phyloP scores from a whole-genome alignment of 2,113 vertebrate genomes.

The Calidris pugnax region DNA sequence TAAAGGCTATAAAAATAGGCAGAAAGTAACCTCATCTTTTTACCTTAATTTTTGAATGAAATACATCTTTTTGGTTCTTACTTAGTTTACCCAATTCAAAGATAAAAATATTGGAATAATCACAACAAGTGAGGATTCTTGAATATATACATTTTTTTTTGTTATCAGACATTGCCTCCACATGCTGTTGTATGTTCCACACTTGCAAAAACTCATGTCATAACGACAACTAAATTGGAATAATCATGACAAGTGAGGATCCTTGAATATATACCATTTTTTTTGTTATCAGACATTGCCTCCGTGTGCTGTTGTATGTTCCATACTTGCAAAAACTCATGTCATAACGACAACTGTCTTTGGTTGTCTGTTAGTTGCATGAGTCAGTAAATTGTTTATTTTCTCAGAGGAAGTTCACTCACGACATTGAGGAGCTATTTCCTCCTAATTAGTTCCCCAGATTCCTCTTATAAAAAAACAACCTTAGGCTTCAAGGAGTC shows the following conservation, averaged over 20 bases:
- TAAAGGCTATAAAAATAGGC: background rate
- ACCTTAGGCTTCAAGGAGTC: constrained; percentile 57
- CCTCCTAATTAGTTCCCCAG: constrained; percentile 77
- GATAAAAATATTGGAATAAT: background rate
- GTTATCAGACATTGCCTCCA: background rate
- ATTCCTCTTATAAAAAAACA: constrained; percentile 57
- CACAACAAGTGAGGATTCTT: background rate
- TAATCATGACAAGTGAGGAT: background rate
- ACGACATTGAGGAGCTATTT: constrained; percentile 65
- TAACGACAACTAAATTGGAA: background rate
- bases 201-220: constrained; percentile 3
- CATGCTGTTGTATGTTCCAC: background rate
- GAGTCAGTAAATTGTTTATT: constrained; percentile 66
- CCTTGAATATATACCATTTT: background rate
- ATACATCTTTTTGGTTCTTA: background rate
- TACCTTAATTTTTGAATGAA: background rate
- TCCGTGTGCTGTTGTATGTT: background rate
- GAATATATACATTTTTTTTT: background rate
- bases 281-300: background rate
- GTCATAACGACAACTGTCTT: background rate
- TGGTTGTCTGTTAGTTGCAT: constrained; percentile 4
- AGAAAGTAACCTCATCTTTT: background rate
- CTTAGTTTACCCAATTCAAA: background rate
- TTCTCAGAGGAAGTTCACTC: constrained; percentile 53
- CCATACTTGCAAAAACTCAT: background rate